Conservation (phyloP, 2,888 invertebrate species). For the Caenorhabditis sulstoni region DNA sequence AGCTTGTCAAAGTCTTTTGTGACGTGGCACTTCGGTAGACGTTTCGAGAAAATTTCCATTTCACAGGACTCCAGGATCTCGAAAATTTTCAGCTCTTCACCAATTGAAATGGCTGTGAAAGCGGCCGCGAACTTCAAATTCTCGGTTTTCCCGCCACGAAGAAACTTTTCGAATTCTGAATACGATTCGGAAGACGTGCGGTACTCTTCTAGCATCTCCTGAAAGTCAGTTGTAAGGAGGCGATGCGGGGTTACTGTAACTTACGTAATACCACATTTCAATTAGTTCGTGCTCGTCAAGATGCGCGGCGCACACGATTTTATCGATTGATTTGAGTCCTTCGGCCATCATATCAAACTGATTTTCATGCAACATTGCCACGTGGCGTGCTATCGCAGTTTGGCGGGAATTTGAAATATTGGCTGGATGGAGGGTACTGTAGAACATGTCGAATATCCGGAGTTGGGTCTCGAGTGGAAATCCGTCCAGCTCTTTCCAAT, state of each 20-base stretch:
- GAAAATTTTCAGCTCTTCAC: constrained; percentile 25
- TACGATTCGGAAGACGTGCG: not conserved
- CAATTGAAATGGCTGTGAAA: constrained; percentile 26
- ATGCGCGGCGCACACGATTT: constrained; percentile 48
- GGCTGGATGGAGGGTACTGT: not conserved
- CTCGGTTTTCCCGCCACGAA: constrained; percentile 10
- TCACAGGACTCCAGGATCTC: constrained; percentile 26
- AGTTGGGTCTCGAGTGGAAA: constrained; percentile 35
- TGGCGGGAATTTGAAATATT: not conserved
- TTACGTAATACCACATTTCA: constrained; percentile 51
- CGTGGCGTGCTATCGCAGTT: constrained; percentile 15
- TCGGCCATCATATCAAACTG: constrained; percentile 48
- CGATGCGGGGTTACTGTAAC: not conserved
- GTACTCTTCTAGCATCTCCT: constrained; percentile 21
- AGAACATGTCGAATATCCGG: constrained; percentile 39
- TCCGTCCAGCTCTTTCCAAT: not conserved
- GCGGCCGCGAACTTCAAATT: constrained; percentile 21
- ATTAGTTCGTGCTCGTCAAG: constrained; percentile 42
- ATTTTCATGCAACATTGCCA: constrained; percentile 13
- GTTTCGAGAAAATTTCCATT: constrained; percentile 1
- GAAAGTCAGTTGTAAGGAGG: not conserved
- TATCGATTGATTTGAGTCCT: constrained; percentile 31
- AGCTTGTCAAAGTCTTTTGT: constrained; percentile 1
- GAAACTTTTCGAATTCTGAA: not conserved
- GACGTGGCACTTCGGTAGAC: not conserved